These are phyloP conservation scores for Temnothorax longispinosus DNA, from an alignment of 1,140 invertebrate genomes.

Conservation along the genomic window DNA sequence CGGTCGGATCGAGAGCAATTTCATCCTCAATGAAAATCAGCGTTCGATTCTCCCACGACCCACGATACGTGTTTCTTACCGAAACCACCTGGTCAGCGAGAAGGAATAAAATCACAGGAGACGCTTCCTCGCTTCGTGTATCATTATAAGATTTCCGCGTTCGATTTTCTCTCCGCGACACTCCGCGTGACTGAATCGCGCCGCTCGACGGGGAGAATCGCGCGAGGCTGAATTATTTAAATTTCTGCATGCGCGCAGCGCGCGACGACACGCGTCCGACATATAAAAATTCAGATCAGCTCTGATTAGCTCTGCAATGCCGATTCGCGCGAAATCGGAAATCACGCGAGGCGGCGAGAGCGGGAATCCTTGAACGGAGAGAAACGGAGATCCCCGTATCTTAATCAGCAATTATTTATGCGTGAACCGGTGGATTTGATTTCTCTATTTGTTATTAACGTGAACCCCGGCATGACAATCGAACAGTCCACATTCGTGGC, in stretches of 20 bases:
- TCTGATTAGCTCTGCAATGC: not conserved
- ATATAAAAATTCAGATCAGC: conserved; percentile 34
- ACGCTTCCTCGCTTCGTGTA: not conserved
- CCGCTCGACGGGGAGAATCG: not conserved
- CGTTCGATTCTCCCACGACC: not conserved
- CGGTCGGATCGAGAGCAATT: not conserved
- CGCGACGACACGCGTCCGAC: not conserved
- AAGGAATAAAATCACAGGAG: not conserved
- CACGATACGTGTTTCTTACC: not conserved
- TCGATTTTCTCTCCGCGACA: not conserved
- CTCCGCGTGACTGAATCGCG: not conserved
- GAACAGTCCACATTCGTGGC: not conserved
- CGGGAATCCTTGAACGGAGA: conserved; percentile 5
- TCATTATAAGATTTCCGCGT: not conserved
- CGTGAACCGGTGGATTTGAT: not conserved
- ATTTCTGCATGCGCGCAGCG: not conserved
- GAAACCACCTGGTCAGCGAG: not conserved
- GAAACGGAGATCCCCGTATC: not conserved
- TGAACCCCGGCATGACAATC: not conserved
- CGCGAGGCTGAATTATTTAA: not conserved
- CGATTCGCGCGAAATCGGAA: not conserved
- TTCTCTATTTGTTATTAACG: not conserved
- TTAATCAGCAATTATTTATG: conserved; percentile 21
- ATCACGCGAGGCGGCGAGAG: not conserved
- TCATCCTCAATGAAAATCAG: not conserved